Evolutionary conservation across 2,113 vertebrate genomes (phyloP), one percentile per base, ranked within the genome.

Genomic region (Gracilinanus agilis): DNA sequence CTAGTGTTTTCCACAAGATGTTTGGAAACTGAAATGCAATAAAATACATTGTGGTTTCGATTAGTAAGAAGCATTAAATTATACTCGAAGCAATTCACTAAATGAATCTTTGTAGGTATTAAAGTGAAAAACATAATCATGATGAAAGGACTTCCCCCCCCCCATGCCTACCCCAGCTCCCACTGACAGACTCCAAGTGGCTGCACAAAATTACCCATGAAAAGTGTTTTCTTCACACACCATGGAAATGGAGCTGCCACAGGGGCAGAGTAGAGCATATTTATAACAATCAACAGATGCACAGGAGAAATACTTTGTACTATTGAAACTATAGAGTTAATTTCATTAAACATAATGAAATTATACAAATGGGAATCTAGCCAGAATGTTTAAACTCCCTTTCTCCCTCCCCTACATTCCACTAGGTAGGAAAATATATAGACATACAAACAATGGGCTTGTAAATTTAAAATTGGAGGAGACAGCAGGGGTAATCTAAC

Each of bases 1-100:
- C 55, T 83, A 54, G 53, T 12, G 53, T 96, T 96, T 90, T 92
- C 44, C 12, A 88, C 93, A 95, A 92, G 55, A 93, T 95, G 16
- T 95, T 97, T 24, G 90, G n/a, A 89, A 95, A 95, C n/a, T 91
- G 58, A 55, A 40, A 90, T 58, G 53, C 67, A 96, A 94, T 93
- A 96, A 96, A 94, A 54, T 24, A 96, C 53, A 90, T n/a, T 91
- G 53, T 24, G 94, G 83, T 89, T 93, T 97, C 88, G 4, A 56
- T 93, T 96, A 94, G 94, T 29, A 95, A 27, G 16, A 90, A 88
- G 29, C 29, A 93, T 44, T 92, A 95, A 94, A 95, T 95, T 91
- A 93, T 54, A 92, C 93, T 89, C 91, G 53, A 96, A 94, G 75
- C 91, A 96, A 93, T 27, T 96, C 67, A 89, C 34, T 27, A 89